Evolutionary conservation across 2,797 vertebrate genomes (phyloP).

Genomic region (Enteromius fasciolatus): DNA sequence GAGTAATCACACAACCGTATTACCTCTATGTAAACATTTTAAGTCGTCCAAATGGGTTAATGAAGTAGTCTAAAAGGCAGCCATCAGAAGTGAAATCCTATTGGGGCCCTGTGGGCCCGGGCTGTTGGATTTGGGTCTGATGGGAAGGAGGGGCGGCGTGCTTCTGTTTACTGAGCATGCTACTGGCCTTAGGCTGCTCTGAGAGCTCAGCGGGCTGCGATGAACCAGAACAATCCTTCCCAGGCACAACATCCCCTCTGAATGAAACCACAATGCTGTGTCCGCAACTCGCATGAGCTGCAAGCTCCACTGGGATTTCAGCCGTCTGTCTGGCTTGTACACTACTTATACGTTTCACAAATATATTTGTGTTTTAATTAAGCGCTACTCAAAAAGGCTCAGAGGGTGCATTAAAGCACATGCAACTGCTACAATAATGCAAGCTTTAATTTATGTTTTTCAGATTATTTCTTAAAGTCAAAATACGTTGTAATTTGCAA

Average conservation of each 20-base stretch:
- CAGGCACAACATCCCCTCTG: conserved; percentile 70
- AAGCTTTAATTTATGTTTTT: neutral
- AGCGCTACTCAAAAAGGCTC: conserved; percentile 11
- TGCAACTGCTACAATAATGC: neutral
- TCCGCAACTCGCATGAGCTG: conserved; percentile 67
- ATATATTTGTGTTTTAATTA: conserved; percentile 40
- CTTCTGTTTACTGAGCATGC: conserved; percentile 50
- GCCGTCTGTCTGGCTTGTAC: conserved; percentile 57
- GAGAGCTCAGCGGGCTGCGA: conserved; percentile 75
- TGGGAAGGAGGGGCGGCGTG: conserved; percentile 52
- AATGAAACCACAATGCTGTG: conserved; percentile 77
- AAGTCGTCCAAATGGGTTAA: conserved; percentile 75
- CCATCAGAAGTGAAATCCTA: conserved; percentile 81
- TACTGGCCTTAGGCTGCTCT: conserved; percentile 63
- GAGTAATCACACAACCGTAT: neutral
- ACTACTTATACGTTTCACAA: conserved; percentile 54
- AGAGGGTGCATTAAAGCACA: neutral
- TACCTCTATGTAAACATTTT: conserved; percentile 57
- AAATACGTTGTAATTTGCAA: neutral
- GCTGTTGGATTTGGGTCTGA: conserved; percentile 75
- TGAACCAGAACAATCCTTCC: conserved; percentile 78
- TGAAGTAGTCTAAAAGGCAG: conserved; percentile 82
- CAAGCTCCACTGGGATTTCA: conserved; percentile 67
- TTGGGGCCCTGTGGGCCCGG: conserved; percentile 67
- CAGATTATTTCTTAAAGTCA: neutral